Base-by-base conservation (phyloP, 2,888 invertebrate species). In the Crossocerus cetratus region DNA sequence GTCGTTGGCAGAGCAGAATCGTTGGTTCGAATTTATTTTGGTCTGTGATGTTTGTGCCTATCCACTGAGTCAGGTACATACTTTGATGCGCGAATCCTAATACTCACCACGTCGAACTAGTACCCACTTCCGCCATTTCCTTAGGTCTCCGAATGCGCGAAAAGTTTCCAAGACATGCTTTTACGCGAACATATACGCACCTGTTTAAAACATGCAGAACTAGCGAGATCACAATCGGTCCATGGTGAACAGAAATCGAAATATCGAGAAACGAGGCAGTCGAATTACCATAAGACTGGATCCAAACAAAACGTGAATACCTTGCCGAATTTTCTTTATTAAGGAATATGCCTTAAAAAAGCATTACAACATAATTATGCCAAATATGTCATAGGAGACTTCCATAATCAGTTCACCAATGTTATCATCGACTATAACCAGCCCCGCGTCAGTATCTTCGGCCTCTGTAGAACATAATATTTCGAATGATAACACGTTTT, bases 1-100 rank as follows among this genome's bases (percentile, higher is more conserved):
- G 68, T 90, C 92, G 81, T 94, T 94, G 74, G 93, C 94, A 0
- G 89, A 88, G 18, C 88, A 90, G 0, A 93, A 95, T 86, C 91
- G 93, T 63, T 96, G 96, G 95, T 93, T 95, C 85, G 93, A 93
- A 61, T 94, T 96, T 83, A 86, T 95, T 14, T 89, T 95, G 21
- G 93, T 94, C 49, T 92, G 93, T 0, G 94, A 96, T 81, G 93
- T 94, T 32, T 94, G 94, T 81, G 92, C 94, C 69, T 94, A 95
- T 86, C 94, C 96, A 0, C 84, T 93, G 18, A 90, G 91, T 13
- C 93, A 94, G 89, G 93, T 94, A 32, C 32, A 8, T 5, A 32
- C 32, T 32, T 5, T 32, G 32, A 32, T 32, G 32, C 5, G 8
- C 5, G 5, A 32, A 32, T 32, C 32, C 32, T 8, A 32, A 32